Evolutionary conservation across 1,140 invertebrate species (phyloP), one percentile per base, ranked within the genome.

Genomic region (Druon quercuslanigerum): DNA sequence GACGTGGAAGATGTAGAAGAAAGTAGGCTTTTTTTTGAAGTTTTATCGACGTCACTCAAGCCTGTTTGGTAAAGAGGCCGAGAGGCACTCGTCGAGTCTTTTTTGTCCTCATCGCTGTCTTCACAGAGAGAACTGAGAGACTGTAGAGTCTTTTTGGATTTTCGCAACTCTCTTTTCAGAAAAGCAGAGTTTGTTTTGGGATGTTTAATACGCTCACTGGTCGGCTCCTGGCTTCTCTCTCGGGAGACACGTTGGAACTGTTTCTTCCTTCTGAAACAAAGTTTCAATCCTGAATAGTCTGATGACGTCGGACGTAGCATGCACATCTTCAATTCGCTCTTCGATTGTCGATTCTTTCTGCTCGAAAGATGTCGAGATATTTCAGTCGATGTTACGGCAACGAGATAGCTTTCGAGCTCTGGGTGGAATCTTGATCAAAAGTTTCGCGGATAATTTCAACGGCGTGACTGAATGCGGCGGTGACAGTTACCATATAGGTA

Each of bases 191-290:
- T 51, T 70, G n/a, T 19, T 54, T 40, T 56, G 51, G 50, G 46
- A 72, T 77, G 66, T 54, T 72, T 74, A 51, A 54, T 51, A 46
- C 50, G 66, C 74, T 50, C 70, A 66, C 71, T 54, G 17, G 51
- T 57, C 79, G 70, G 72, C 50, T 79, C 56, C 80, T 46, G 40
- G 40, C 40, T 46, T 46, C 40, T 46, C 40, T 46, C 40, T 46
- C 40, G 40, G 40, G 40, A 46, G 5, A 46, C 40, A 9, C 8
- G 7, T 46, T 9, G 40, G 40, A 71, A 81, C 51, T 51, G 66
- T 72, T 77, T 82, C 82, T 46, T 75, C 79, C 74, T 83, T 85
- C 86, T 87, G 84, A 87, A 87, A 87, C 85, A 87, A 83, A 79
- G 80, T 83, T 74, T 82, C 80, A 82, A 51, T 75, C 79, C 75